Base-by-base conservation (phyloP, 2,113 vertebrate genomes). In the Coryphaenoides rupestris region DNA sequence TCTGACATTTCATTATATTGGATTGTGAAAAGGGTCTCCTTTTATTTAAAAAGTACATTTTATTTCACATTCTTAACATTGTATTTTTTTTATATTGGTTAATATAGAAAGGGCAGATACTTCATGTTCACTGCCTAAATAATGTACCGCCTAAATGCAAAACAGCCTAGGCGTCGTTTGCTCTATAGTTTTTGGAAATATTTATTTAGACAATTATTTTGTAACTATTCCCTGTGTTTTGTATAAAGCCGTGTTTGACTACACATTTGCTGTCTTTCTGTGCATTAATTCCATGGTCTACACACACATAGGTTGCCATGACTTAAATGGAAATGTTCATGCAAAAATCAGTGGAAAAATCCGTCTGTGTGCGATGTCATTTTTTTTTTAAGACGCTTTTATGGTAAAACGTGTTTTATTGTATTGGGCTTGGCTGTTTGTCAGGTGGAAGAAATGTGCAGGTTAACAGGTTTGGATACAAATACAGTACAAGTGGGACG, bases 221-320 rank as follows among this genome's bases (percentile, higher is more conserved):
- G 69, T 80, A 84, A 84, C 63, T 74, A 82, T 75, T 63, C 63
- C 71, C 49, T 79, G 60, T 82, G 77, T 89, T 90, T 90, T 89
- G 81, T 88, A 86, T 88, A 87, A 83, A 86, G 52, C 73, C 68
- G 63, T 79, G 33, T 89, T 88, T 78, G 74, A 80, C 65, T 74
- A 79, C 63, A 77, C 22, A 68, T 59, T 68, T 70, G 19, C 1
- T 46, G 45, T 21, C 15, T 60, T 60, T 45, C 13, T 22, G 21
- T 60, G 17, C 33, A 40, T 40, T 40, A n/a, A n/a, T n/a, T 40
- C 33, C 9, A 12, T 40, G 4, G 9, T 2, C 9, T 10, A 40
- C 33, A 13, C 9, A 40, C 33, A 9, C 33, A 40, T 26, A 2
- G 6, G 13, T 40, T 40, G 33, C 2, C 33, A 1, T 40, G 9